Evolutionary conservation across 35 echinoderm and acorn worm species (phyloP).

Genomic region (Heliocidaris tuberculata): DNA sequence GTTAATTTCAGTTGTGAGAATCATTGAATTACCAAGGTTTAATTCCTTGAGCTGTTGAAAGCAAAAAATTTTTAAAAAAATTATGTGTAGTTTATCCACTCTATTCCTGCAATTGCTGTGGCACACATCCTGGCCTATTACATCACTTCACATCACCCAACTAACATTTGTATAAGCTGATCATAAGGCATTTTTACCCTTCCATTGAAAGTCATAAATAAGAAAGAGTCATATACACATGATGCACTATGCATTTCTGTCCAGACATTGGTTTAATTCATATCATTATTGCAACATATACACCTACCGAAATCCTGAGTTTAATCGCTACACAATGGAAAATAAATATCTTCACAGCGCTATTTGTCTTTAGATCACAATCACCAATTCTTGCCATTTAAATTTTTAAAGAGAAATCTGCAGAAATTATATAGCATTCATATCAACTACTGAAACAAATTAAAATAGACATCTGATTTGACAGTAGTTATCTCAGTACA

Average conservation of each 20-base stretch:
- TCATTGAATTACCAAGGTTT: no score
- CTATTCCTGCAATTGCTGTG: no score
- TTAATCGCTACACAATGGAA: not conserved
- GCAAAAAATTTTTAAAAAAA: no score
- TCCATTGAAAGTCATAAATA: no score
- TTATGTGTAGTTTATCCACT: no score
- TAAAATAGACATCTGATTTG: no score
- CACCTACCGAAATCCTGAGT: not conserved
- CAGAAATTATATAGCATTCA: not conserved
- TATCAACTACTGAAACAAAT: no score
- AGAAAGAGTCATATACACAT: not conserved
- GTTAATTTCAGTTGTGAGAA: no score
- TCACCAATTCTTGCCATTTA: not conserved
- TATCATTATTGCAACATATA: constrained; percentile 14
- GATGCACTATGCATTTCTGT: not conserved
- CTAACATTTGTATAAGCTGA: not conserved
- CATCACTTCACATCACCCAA: not conserved
- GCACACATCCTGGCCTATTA: not conserved
- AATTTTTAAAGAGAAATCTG: not conserved
- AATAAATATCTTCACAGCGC: constrained; percentile 3
- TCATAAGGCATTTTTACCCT: not conserved
- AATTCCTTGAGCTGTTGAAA: no score
- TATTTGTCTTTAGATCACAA: not conserved
- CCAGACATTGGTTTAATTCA: constrained; percentile 11
- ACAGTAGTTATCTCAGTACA: not conserved